Evolutionary conservation across 2,113 vertebrate species (phyloP).

Genomic region (Campylomormyrus tamandua): DNA sequence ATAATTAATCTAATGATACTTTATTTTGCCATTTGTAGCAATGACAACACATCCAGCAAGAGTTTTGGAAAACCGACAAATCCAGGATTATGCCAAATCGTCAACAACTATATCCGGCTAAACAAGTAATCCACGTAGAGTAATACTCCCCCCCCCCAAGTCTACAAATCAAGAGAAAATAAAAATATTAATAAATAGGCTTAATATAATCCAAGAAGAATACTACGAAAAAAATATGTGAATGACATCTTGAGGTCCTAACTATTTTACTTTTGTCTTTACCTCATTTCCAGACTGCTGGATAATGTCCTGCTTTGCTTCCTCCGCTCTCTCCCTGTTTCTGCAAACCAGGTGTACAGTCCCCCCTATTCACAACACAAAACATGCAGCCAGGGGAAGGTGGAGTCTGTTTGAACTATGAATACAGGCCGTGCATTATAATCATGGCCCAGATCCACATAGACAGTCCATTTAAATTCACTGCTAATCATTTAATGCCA

Average conservation of each 20-base stretch:
- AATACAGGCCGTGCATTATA: background rate
- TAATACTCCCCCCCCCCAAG: too few relatives aligned
- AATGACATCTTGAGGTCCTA: background rate
- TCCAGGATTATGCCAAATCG: too few relatives aligned
- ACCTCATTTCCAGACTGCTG: conserved; percentile 64
- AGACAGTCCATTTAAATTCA: background rate
- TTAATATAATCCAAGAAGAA: background rate
- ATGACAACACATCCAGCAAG: too few relatives aligned
- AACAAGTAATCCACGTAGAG: too few relatives aligned
- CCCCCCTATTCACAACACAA: conserved; percentile 60
- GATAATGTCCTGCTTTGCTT: conserved; percentile 65
- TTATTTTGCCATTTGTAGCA: background rate
- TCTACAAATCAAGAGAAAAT: background rate
- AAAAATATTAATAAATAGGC: background rate
- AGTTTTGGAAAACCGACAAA: too few relatives aligned
- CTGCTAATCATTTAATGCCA: background rate
- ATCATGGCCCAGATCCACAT: background rate
- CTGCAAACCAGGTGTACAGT: conserved; percentile 74
- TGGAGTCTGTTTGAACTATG: background rate
- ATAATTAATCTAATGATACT: background rate
- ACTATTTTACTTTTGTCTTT: conserved; percentile 11
- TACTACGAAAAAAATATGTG: background rate
- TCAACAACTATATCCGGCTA: too few relatives aligned
- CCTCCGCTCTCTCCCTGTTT: conserved; percentile 58
- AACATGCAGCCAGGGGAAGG: background rate